These are phyloP conservation scores for Saguinus imperator DNA, from an alignment of 2,113 vertebrate species.

Conservation along the genomic window DNA sequence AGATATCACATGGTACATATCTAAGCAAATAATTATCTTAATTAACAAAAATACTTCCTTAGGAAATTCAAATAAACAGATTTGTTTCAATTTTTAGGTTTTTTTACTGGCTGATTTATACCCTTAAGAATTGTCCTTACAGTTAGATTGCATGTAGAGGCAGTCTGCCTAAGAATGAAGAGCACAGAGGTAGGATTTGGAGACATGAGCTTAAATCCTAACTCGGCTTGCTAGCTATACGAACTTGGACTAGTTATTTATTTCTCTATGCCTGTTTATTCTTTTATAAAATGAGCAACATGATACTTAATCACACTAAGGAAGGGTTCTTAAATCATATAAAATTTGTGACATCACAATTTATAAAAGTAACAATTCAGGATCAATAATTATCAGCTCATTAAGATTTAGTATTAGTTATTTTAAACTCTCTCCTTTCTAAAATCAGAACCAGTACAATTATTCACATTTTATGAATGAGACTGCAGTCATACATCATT, in stretches of 20 bases:
- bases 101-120: not conserved
- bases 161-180: not conserved
- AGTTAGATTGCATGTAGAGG: not conserved
- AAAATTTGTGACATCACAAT: not conserved
- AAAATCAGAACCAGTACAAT: not conserved
- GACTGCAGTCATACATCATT: not conserved
- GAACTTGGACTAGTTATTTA: not conserved
- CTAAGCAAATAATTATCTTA: not conserved
- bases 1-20: not conserved
- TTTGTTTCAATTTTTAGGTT: not conserved
- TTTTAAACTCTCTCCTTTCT: not conserved
- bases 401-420: not conserved
- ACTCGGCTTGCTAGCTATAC: not conserved
- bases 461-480: not conserved
- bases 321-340: not conserved
- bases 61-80: not conserved
- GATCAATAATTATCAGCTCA: not conserved
- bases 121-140: not conserved
- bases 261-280: not conserved
- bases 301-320: not conserved
- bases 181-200: not conserved
- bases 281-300: not conserved
- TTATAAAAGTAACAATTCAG: not conserved
- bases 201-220: not conserved
- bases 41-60: constrained; percentile 5